Percentiles rank a stretch among this genome's conserved stretches.
Evolutionary conservation across 2,888 invertebrate genomes (phyloP).

Genomic region (Gymnocheta viridis): DNA sequence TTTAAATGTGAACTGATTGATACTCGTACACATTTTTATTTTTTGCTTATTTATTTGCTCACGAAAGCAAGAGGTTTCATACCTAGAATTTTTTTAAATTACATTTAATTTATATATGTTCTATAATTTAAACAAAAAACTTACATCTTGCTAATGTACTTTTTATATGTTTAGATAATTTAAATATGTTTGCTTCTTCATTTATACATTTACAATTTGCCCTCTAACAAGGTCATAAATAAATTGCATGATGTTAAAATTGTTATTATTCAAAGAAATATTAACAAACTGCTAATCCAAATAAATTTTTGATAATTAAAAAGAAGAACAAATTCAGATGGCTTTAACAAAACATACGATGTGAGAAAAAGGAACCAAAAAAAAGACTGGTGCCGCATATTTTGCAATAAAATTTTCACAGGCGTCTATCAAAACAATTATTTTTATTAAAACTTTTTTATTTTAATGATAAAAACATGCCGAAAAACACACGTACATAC

Average conservation of each 20-base stretch:
- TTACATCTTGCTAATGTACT: too few species aligned
- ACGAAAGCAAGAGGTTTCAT: too few species aligned
- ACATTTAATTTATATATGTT: too few species aligned
- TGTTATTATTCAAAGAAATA: background rate
- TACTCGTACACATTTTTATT: too few species aligned
- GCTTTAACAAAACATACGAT: constrained; percentile 1
- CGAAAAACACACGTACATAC: background rate
- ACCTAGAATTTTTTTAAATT: too few species aligned
- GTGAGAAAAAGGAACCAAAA: background rate
- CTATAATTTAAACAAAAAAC: too few species aligned
- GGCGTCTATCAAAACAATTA: background rate
- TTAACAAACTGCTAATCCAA: background rate
- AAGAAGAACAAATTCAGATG: background rate
- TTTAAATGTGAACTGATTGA: too few species aligned
- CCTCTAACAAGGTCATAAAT: constrained; percentile 36
- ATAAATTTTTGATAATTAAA: constrained; percentile 22
- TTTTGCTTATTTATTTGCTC: too few species aligned
- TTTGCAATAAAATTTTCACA: constrained; percentile 18
- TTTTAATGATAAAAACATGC: background rate
- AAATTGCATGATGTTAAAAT: background rate
- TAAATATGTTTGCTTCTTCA: background rate
- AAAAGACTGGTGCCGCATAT: constrained; percentile 13
- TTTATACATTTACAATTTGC: background rate
- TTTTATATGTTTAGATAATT: too few species aligned
- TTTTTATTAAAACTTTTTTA: background rate